Conservation (phyloP, 2,797 vertebrate genomes). For the Taenioides sp. region DNA sequence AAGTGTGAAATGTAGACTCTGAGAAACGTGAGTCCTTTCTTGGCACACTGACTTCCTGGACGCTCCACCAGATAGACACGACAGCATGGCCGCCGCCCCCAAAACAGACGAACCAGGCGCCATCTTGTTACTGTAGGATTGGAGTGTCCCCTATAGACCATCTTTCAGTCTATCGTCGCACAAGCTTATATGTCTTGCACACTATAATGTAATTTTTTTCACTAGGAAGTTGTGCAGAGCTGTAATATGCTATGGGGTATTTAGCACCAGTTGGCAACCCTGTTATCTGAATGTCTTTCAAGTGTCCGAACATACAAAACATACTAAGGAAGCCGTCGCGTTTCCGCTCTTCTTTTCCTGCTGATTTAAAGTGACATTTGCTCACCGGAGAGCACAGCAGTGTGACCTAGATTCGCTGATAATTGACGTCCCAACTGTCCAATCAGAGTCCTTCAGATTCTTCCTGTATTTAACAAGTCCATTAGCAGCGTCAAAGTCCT, state of each 20-base stretch:
- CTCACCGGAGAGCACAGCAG: slow-evolving; percentile 58
- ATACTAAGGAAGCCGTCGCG: slow-evolving; percentile 40
- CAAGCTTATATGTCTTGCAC: slow-evolving; percentile 36
- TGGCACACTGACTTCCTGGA: slow-evolving; percentile 62
- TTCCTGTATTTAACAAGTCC: slow-evolving; percentile 28
- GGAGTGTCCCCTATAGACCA: slow-evolving; percentile 32
- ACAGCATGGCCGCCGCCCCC: slow-evolving; percentile 36
- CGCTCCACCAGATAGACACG: slow-evolving; percentile 42
- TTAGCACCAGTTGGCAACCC: slow-evolving; percentile 63
- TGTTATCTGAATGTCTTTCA: slow-evolving; percentile 43
- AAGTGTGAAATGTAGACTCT: slow-evolving; percentile 55
- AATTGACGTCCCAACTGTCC: slow-evolving; percentile 46
- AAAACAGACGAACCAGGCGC: slow-evolving; percentile 32
- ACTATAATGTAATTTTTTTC: slow-evolving; percentile 33
- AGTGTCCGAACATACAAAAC: slow-evolving; percentile 33
- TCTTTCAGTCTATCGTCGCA: slow-evolving; percentile 20
- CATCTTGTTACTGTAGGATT: slow-evolving; percentile 51
- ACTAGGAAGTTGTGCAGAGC: slow-evolving; percentile 30
- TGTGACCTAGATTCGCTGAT: slow-evolving; percentile 69
- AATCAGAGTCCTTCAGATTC: slow-evolving; percentile 40
- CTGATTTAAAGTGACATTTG: slow-evolving; percentile 71
- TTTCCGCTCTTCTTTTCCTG: slow-evolving; percentile 57
- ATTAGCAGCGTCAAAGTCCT: slow-evolving; percentile 33
- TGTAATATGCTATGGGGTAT: slow-evolving; percentile 21
- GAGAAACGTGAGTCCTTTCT: slow-evolving; percentile 57